Conservation (phyloP, 92 coral and sea anemone genomes). For the Galaxea fascicularis region DNA sequence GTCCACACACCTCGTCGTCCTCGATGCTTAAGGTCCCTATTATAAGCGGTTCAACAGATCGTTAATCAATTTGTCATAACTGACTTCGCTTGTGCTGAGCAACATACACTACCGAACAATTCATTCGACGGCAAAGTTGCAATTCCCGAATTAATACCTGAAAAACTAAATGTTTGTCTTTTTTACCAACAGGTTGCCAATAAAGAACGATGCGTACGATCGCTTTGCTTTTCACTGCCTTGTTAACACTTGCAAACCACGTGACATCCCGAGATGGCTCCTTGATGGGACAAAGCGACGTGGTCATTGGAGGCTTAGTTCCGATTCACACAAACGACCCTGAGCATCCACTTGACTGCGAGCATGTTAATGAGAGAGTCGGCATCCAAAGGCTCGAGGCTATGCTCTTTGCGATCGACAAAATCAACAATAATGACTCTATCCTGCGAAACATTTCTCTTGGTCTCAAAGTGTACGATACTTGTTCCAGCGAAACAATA, state of each 20-base stretch:
- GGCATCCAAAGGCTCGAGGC: conserved; percentile 97
- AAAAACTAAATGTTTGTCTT: not conserved
- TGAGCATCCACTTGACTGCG: conserved; percentile 3
- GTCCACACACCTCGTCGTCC: too few species aligned
- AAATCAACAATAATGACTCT: conserved; percentile 72
- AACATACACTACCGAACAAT: too few species aligned
- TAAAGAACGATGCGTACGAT: not conserved
- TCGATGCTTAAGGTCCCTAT: too few species aligned
- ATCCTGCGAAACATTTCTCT: conserved; percentile 77
- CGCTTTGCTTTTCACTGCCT: not conserved
- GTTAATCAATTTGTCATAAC: too few species aligned
- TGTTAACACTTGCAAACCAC: conserved; percentile 10
- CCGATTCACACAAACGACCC: conserved; percentile 84
- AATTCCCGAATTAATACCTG: too few species aligned
- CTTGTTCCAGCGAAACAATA: conserved; percentile 81
- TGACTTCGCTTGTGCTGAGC: too few species aligned
- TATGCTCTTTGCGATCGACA: conserved; percentile 85
- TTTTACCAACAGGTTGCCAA: not conserved
- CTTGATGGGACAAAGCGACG: conserved; percentile 59
- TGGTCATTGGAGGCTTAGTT: conserved; percentile 89
- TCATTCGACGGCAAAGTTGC: too few species aligned
- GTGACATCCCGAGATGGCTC: conserved; percentile 34
- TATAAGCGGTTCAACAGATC: too few species aligned
- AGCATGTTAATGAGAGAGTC: conserved; percentile 74
- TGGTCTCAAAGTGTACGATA: conserved; percentile 87